These are phyloP conservation scores for Oreochromis mossambicus DNA, from an alignment of 2,797 vertebrate species.

Conservation along the genomic window DNA sequence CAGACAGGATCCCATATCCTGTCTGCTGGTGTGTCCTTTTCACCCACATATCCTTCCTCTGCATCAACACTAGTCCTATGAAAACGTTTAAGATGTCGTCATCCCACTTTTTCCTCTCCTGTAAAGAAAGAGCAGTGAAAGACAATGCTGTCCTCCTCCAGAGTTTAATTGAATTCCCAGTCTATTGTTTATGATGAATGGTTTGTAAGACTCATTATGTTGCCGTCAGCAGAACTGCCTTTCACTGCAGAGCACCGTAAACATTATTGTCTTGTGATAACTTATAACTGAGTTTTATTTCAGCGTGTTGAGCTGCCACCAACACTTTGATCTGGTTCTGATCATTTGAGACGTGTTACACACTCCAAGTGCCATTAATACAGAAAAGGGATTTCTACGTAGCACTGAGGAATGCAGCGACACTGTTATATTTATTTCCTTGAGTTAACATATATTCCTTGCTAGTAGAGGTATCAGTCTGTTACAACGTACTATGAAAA, in stretches of 20 bases:
- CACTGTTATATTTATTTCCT: neutral
- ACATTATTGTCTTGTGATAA: neutral
- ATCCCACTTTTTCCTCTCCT: neutral
- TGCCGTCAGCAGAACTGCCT: conserved; percentile 26
- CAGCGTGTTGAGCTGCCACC: neutral
- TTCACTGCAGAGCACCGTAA: neutral
- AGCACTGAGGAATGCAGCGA: neutral
- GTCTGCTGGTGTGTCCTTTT: neutral
- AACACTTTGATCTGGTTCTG: neutral
- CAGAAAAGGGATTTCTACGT: neutral
- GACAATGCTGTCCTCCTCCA: conserved; percentile 16
- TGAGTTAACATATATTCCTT: neutral
- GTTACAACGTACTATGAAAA: neutral
- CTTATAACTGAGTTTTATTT: neutral
- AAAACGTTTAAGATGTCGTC: conserved; percentile 6
- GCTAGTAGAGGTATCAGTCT: neutral
- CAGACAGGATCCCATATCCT: neutral
- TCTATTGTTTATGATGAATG: conserved; percentile 38
- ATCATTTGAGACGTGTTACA: neutral
- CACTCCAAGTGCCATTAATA: neutral
- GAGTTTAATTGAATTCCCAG: conserved; percentile 41
- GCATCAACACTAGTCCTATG: neutral
- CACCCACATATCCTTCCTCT: conserved; percentile 19
- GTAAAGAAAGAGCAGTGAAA: neutral
- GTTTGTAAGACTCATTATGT: conserved; percentile 1